Conservation (phyloP, 1,140 invertebrate species). For the Solenopsis fugax region DNA sequence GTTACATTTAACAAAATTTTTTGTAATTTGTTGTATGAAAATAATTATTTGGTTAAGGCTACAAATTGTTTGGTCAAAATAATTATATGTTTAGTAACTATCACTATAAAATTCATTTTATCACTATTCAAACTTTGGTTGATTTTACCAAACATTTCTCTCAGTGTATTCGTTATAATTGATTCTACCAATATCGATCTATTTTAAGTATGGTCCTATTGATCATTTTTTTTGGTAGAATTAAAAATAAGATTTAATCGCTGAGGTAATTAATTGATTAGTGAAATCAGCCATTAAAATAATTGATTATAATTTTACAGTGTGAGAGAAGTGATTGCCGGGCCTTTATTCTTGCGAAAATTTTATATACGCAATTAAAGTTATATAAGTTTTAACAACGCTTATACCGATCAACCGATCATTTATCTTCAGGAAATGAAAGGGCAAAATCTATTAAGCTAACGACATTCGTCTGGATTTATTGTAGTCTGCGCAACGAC, state of each 20-base stretch:
- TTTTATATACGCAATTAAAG: not conserved
- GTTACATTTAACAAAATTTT: too few species aligned
- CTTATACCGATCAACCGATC: not conserved
- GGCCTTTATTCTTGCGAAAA: not conserved
- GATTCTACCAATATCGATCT: not conserved
- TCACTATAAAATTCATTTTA: too few species aligned
- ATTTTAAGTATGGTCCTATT: slow-evolving; percentile 7
- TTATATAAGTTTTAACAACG: not conserved
- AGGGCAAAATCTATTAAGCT: not conserved
- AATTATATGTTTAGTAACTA: too few species aligned
- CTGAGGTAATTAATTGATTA: not conserved
- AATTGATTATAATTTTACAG: slow-evolving; percentile 8
- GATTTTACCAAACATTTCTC: too few species aligned
- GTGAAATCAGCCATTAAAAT: not conserved
- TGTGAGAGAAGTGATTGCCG: not conserved
- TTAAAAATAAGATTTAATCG: not conserved
- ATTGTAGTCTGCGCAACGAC: not conserved
- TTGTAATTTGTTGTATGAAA: too few species aligned
- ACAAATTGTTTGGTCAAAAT: too few species aligned
- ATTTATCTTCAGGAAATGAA: not conserved
- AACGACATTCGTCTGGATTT: not conserved
- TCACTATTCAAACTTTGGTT: too few species aligned
- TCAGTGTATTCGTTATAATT: slow-evolving; percentile 44
- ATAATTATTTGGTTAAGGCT: too few species aligned
- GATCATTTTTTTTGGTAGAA: slow-evolving; percentile 9